These are phyloP conservation scores for Sinocyclocheilus anshuiensis DNA, from an alignment of 2,113 vertebrate species.

Conservation along the genomic window DNA sequence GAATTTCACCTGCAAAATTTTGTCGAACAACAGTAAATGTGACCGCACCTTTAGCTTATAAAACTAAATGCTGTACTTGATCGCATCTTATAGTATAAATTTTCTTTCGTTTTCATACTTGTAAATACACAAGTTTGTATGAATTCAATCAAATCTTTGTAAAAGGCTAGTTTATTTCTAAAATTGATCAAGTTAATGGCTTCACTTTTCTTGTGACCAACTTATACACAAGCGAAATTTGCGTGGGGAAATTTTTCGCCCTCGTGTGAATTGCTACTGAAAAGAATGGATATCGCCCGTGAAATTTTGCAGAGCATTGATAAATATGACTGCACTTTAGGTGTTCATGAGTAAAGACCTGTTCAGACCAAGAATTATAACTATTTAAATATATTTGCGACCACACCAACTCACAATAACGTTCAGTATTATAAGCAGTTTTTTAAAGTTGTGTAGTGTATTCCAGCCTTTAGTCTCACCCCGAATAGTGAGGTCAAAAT, in stretches of 20 bases:
- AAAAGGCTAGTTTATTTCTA: neutral
- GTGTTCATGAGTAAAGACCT: neutral
- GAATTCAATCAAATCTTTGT: neutral
- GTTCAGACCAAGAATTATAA: too few species aligned
- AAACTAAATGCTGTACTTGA: neutral
- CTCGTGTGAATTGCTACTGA: neutral
- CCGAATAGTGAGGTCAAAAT: too few species aligned
- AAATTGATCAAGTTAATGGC: neutral
- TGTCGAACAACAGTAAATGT: neutral
- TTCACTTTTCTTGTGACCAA: neutral
- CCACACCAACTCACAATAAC: too few species aligned
- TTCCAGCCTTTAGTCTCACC: conserved; percentile 58
- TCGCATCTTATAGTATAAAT: neutral
- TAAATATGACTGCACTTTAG: neutral
- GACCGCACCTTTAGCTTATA: too few species aligned
- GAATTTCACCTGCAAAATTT: too few species aligned
- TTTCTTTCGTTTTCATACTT: neutral
- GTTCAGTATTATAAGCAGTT: neutral
- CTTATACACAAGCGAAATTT: neutral
- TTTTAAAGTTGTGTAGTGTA: too few species aligned
- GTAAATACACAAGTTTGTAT: neutral
- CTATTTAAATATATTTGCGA: too few species aligned
- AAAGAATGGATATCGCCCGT: neutral
- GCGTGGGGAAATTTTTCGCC: too few species aligned
- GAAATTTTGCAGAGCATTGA: neutral